Evolutionary conservation across 1,140 invertebrate genomes (phyloP).

Genomic region (Microplitis demolitor): DNA sequence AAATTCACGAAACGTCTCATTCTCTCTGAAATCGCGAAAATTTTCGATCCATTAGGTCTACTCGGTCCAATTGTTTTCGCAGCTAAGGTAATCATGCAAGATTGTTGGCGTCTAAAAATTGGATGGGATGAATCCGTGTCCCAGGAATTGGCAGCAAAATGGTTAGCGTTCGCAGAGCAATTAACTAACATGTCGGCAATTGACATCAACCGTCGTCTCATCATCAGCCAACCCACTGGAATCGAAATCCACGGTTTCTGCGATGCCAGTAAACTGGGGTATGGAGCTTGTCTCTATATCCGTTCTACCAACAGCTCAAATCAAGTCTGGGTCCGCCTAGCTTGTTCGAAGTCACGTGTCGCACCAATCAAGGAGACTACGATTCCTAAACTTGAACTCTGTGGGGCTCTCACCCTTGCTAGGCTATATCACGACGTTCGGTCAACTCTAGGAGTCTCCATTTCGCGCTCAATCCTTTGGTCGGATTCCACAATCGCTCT

Average conservation of each 20-base stretch:
- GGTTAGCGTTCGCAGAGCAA: neutral
- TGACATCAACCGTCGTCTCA: neutral
- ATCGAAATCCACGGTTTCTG: conserved; percentile 42
- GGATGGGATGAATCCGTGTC: conserved; percentile 24
- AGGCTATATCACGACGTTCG: conserved; percentile 9
- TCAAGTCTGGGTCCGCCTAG: neutral
- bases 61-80: conserved; percentile 28
- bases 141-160: neutral
- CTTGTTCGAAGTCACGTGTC: conserved; percentile 27
- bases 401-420: conserved; percentile 40
- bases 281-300: conserved; percentile 45
- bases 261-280: conserved; percentile 41
- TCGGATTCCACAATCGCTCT: neutral
- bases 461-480: neutral
- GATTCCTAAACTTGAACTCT: conserved; percentile 47
- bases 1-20: conserved; percentile 19
- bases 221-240: neutral
- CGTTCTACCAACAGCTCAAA: neutral
- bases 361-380: conserved; percentile 41
- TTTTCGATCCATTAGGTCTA: conserved; percentile 20
- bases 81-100: conserved; percentile 28
- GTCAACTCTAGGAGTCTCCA: neutral
- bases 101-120: conserved; percentile 25
- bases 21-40: conserved; percentile 14
- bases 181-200: neutral